Percentiles rank a stretch among this genome's conserved stretches.
Conservation (phyloP, 2,797 vertebrate genomes). For the Melanogrammus aeglefinus region DNA sequence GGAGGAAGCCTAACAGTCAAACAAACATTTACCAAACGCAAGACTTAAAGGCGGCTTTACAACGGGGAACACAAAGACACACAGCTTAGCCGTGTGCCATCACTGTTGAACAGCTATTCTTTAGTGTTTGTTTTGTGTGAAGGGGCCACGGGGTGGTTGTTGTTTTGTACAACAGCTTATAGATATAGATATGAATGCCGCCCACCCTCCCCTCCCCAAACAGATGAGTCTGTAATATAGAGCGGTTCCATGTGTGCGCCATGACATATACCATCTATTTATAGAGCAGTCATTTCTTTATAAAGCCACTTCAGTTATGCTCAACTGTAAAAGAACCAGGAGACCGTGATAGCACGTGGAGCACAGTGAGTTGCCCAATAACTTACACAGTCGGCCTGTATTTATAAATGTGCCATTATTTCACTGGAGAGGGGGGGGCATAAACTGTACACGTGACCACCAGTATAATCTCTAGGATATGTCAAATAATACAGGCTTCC, state of each 20-base stretch:
- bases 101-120: neutral
- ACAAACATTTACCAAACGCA: constrained; percentile 60
- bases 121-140: neutral
- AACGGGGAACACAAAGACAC: constrained; percentile 54
- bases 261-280: constrained; percentile 50
- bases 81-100: constrained; percentile 24
- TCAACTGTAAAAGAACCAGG: constrained; percentile 23
- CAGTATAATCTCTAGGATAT: neutral
- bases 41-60: constrained; percentile 58
- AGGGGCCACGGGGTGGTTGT: neutral
- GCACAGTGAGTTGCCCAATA: neutral
- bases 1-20: constrained; percentile 48
- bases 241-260: constrained; percentile 14
- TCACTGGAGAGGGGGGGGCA: neutral
- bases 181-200: constrained; percentile 1
- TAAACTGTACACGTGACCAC: no score
- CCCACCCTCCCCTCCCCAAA: neutral
- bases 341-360: neutral
- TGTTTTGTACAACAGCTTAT: neutral
- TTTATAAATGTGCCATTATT: neutral
- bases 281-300: constrained; percentile 49
- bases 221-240: constrained; percentile 9
- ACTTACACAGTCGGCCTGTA: neutral
- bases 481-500: neutral
- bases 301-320: constrained; percentile 44